These are phyloP conservation scores for Leiothrix lutea DNA, from an alignment of 2,113 vertebrate genomes.

Conservation along the genomic window DNA sequence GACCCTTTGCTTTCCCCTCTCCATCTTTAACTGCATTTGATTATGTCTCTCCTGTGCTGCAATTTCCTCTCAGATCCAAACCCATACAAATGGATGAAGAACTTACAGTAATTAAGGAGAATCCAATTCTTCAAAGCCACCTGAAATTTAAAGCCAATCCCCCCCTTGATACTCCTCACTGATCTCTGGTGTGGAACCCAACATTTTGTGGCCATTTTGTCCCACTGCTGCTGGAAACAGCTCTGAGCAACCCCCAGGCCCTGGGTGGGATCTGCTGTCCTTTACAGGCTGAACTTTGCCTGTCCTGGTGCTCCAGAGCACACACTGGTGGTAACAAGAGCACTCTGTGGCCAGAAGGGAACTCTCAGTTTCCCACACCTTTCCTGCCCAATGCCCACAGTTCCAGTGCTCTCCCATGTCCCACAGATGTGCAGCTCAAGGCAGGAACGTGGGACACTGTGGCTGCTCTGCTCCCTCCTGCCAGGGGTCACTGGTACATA, in stretches of 20 bases:
- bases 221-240: background rate
- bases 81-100: background rate
- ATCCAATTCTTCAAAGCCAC: background rate
- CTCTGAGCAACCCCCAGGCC: background rate
- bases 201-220: background rate
- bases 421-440: background rate
- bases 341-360: background rate
- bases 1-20: background rate
- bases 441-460: background rate
- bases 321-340: accelerated
- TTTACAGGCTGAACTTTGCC: accelerated
- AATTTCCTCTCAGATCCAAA: background rate
- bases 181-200: background rate
- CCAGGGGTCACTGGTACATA: accelerated
- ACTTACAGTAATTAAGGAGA: background rate
- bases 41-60: background rate
- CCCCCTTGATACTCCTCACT: background rate
- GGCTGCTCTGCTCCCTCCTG: background rate
- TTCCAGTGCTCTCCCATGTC: accelerated
- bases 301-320: accelerated
- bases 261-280: background rate
- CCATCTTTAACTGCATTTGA: background rate
- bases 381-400: background rate
- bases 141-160: background rate
- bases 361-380: background rate